Percentiles rank a stretch among this genome's conserved stretches.
Conservation (phyloP, 2,797 vertebrate species). For the Chiroxiphia lanceolata region DNA sequence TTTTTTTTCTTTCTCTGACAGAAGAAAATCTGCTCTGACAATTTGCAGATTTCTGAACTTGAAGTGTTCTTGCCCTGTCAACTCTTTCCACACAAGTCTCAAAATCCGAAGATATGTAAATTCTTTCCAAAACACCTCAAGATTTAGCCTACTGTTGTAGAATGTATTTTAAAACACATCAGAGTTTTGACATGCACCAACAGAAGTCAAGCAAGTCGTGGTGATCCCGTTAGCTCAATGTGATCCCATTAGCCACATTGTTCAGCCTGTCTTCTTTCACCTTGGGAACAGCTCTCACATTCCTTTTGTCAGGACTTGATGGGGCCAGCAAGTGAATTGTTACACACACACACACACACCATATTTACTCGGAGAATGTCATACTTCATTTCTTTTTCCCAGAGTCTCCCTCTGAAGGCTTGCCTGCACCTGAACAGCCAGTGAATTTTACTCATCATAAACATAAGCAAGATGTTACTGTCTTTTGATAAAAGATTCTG, state of each 20-base stretch:
- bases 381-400: conserved; percentile 44
- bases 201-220: conserved; percentile 40
- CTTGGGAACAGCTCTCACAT: conserved; percentile 69
- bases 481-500: neutral
- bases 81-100: neutral
- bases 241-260: conserved; percentile 71
- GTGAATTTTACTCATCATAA: neutral
- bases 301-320: conserved; percentile 64
- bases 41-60: neutral
- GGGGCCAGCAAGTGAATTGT: conserved; percentile 50
- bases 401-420: neutral
- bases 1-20: neutral
- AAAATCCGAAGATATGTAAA: conserved; percentile 18
- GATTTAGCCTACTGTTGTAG: conserved; percentile 24
- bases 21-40: neutral
- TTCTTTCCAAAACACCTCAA: conserved; percentile 3
- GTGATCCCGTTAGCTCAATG: conserved; percentile 64
- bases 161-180: conserved; percentile 59
- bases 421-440: neutral
- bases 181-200: conserved; percentile 58
- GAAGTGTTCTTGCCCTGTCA: neutral
- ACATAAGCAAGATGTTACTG: neutral
- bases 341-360: neutral
- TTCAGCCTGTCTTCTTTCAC: conserved; percentile 67
- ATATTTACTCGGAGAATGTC: conserved; percentile 34